Conservation (phyloP, 2,888 invertebrate species). For the Acronicta alni region DNA sequence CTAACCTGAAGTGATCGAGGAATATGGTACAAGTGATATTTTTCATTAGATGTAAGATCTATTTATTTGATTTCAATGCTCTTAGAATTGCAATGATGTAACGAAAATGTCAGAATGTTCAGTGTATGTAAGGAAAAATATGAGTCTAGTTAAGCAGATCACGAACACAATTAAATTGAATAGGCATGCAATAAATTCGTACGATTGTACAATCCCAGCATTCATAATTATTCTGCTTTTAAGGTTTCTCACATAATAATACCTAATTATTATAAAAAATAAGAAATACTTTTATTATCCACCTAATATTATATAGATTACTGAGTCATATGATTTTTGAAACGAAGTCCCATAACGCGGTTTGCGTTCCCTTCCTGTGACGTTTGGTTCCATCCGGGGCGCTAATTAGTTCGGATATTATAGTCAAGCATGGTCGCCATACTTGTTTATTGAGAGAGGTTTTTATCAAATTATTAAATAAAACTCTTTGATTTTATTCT, state of each 20-base stretch:
- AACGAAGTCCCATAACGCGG: too few species aligned
- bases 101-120: not conserved
- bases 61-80: constrained; percentile 28
- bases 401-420: too few species aligned
- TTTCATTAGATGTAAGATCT: constrained; percentile 14
- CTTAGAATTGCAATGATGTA: constrained; percentile 14
- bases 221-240: not conserved
- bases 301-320: too few species aligned
- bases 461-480: too few species aligned
- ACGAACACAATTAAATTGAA: constrained; percentile 30
- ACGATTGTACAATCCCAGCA: constrained; percentile 4
- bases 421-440: too few species aligned
- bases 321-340: too few species aligned
- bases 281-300: not conserved
- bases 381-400: too few species aligned
- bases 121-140: constrained; percentile 23
- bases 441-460: too few species aligned
- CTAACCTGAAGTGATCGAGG: constrained; percentile 9
- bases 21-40: constrained; percentile 14
- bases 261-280: too few species aligned
- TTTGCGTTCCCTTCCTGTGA: too few species aligned
- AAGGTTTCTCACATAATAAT: not conserved
- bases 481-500: too few species aligned
- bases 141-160: constrained; percentile 6
- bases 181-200: constrained; percentile 5